Base-by-base conservation (phyloP, 2,888 invertebrate genomes). In the Exephanes ischioxanthus region DNA sequence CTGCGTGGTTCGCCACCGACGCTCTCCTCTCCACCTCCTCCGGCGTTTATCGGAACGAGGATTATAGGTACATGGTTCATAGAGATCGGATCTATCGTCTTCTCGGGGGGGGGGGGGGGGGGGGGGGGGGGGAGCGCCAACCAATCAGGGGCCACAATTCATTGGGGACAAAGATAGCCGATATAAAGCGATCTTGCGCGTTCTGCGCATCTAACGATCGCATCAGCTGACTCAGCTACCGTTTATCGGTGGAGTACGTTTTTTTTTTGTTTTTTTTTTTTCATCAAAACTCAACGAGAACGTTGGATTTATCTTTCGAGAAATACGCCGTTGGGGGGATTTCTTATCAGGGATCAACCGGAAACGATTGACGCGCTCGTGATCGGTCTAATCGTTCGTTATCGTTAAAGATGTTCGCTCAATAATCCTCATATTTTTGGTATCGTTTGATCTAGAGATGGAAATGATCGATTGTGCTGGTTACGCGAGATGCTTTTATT, bases 11-110 rank as follows among this genome's bases (percentile, higher is more conserved):
- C 88, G 83, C 89, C 89, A 89, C 87, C 87, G 89, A 22, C 4
- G 3, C 26, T 58, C 58, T 58, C 26, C 26, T 9, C 58, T 41
- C 9, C 41, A 1, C 26, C 58, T 2, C 26, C 45, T 14, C 11
- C 0, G 83, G 88, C 87, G 83, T 89, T 92, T 93, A 93, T 93
- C 93, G 90, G 85, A 86, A 16, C 16, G 61, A 86, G 88, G 86
- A 87, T 89, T 90, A 87, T 89, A 91, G 89, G 90, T 91, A 90
- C 91, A 91, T 88, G 90, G 89, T 91, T 90, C 90, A 91, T 88
- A 89, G 80, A 88, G 89, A 89, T 89, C 84, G 86, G 83, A 89
- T 88, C 85, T 88, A 84, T 41, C 66, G 16, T 14, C 26, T 53
- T 41, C 19, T 48, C 48, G 75, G 86, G 63, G 85, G 68, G 79